phyloP scores from a whole-genome alignment of 2,797 vertebrate species.

The Phoebastria nigripes region DNA sequence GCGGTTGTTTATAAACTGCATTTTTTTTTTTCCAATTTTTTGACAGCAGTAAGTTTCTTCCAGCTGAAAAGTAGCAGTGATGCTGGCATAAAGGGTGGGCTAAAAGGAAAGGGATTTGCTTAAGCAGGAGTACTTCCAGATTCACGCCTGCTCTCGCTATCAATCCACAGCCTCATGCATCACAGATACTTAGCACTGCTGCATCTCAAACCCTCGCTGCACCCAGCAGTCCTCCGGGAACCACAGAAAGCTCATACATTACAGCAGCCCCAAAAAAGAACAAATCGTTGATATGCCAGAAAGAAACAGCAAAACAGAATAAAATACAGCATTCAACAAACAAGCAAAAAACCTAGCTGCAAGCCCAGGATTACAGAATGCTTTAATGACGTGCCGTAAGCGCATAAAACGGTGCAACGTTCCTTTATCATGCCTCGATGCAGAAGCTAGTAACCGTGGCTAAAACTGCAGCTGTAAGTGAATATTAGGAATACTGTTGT shows the following conservation, averaged over 20 bases:
- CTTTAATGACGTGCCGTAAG: fast-evolving
- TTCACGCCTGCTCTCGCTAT: fast-evolving
- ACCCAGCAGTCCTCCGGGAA: neutral
- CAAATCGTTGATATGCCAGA: neutral
- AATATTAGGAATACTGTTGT: neutral
- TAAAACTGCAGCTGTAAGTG: neutral
- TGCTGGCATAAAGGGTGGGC: neutral
- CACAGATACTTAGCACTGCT: fast-evolving
- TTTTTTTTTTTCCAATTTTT: neutral
- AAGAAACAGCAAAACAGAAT: neutral
- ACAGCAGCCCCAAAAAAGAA: neutral
- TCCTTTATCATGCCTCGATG: fast-evolving
- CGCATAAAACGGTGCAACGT: fast-evolving
- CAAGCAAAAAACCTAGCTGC: neutral
- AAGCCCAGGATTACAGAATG: neutral
- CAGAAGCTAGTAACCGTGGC: neutral
- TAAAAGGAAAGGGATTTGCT: neutral
- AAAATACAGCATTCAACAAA: neutral
- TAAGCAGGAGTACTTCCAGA: neutral
- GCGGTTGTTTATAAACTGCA: neutral
- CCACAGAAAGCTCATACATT: fast-evolving
- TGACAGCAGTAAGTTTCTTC: neutral
- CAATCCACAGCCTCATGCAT: neutral
- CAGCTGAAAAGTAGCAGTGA: neutral
- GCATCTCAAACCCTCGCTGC: neutral